Base-by-base conservation (phyloP, 2,888 invertebrate species). In the Drosophila ustulata region DNA sequence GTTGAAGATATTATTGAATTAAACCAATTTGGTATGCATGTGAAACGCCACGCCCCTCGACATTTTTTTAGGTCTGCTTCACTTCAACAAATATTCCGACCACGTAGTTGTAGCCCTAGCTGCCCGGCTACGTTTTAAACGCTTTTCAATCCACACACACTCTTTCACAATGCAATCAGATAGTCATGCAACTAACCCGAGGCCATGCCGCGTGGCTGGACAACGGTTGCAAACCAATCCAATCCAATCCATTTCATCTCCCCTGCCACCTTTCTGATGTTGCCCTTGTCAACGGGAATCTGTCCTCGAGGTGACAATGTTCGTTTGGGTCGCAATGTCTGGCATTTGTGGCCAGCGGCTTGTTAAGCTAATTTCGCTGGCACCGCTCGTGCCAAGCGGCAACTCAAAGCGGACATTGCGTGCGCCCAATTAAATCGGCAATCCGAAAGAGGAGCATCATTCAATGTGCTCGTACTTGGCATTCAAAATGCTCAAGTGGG, bases 11-110 rank as follows among this genome's bases (percentile, higher is more conserved):
- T 73, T 65, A 78, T 84, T 87, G 79, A 82, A 87, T 87, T 83
- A 87, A 64, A 66, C 61, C 53, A 82, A 79, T 84, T 84, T 87
- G 66, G 69, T 77, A 83, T 80, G 75, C 87, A 83, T 62, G 77
- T 18, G 18, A 18, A 18, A 18, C 2, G 18, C 18, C 18, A 18
- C 18, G 18, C 18, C 18, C 51, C 49, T 6, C 13, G n/a, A 8
- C 18, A 13, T 3, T 47, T 2, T 9, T 8, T 2, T 8, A n/a
- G 26, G 11, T 34, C 37, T 50, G 26, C 23, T 43, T 41, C 41
- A 9, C 28, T 23, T n/a, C 39, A 59, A 30, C 5, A 26, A 50
- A 53, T 63, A 89, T 89, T 83, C 83, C 52, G 46, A 43, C 53
- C 89, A 83, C 89, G 89, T 87, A 58, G 25, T 32, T 9, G 47